phyloP scores from a whole-genome alignment of 2,113 vertebrate genomes.

The Brachirus orientalis region DNA sequence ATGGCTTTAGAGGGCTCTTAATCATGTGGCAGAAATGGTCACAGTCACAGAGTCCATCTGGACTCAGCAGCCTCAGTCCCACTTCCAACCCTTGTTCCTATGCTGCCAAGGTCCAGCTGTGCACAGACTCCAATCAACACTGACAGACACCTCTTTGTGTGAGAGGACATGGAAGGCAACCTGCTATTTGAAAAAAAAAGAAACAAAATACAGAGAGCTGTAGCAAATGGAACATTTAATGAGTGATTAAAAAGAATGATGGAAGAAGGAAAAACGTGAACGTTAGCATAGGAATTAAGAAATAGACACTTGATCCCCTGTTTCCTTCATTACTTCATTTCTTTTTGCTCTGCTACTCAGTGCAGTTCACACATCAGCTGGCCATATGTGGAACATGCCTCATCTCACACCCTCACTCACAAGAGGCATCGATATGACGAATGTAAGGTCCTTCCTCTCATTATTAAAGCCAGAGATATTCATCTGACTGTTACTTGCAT shows the following conservation, averaged over 20 bases:
- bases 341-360: neutral
- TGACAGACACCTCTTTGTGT: slow-evolving; percentile 70
- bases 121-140: slow-evolving; percentile 49
- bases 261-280: neutral
- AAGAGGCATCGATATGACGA: slow-evolving; percentile 43
- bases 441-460: slow-evolving; percentile 27
- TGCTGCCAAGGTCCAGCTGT: slow-evolving; percentile 62
- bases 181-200: slow-evolving; percentile 44
- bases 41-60: slow-evolving; percentile 55
- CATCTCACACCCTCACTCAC: slow-evolving; percentile 36
- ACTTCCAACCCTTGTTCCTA: slow-evolving; percentile 48
- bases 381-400: slow-evolving; percentile 36
- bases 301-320: neutral
- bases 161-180: slow-evolving; percentile 38
- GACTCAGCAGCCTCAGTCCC: slow-evolving; percentile 13
- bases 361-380: slow-evolving; percentile 28
- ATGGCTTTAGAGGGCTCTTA: slow-evolving; percentile 30
- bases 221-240: slow-evolving; percentile 46
- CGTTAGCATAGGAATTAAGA: slow-evolving; percentile 7
- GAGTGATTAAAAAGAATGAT: slow-evolving; percentile 15
- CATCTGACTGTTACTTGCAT: slow-evolving; percentile 18
- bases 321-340: slow-evolving; percentile 17
- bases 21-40: slow-evolving; percentile 21
- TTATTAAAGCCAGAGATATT: slow-evolving; percentile 49
- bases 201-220: slow-evolving; percentile 22